Evolutionary conservation across 2,797 vertebrate species (phyloP), one percentile per base, ranked within the genome.

Genomic region (Allenopithecus nigroviridis): DNA sequence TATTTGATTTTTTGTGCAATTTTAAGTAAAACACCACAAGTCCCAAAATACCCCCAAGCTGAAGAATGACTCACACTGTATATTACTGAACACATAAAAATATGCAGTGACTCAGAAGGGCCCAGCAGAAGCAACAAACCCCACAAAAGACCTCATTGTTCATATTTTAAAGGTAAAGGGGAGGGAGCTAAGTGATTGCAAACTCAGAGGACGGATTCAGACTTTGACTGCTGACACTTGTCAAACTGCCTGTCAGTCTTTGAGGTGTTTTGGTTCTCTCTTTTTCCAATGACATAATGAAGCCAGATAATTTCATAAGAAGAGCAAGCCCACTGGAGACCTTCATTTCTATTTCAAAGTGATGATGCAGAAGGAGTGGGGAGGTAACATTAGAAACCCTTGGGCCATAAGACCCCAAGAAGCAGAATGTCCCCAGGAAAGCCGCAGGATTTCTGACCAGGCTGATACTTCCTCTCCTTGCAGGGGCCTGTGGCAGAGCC

Each of bases 21-120:
- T 98, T 95, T 97, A 98, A 98, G 97, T 96, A 98, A 98, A 98
- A 98, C 96, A 98, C 93, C 96, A 95, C 98, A 98, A 98, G 98
- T 98, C 98, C 98, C 98, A 98, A 99, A 98, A 99, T 98, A 99
- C 97, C 98, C 98, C 96, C 98, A 98, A 98, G 97, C 96, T 96
- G 96, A 91, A 98, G 98, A 98, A 98, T 99, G 98, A 98, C 98
- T 99, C 99, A 98, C 98, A 94, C 97, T 97, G 96, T 98, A 98
- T 80, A 98, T 98, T 95, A 98, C 81, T 98, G 98, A 98, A 97
- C 90, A 96, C 93, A 97, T 95, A 98, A 98, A 98, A 98, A 98
- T 98, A 98, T 98, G 98, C 96, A 17, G 98, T 98, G 98, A 98
- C 98, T 99, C 98, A 98, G 98, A 96, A 93, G 97, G 95, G 97